Percentiles rank a stretch among this genome's conserved stretches.
Evolutionary conservation across 2,113 vertebrate genomes (phyloP).

Genomic region (Gorilla gorilla): DNA sequence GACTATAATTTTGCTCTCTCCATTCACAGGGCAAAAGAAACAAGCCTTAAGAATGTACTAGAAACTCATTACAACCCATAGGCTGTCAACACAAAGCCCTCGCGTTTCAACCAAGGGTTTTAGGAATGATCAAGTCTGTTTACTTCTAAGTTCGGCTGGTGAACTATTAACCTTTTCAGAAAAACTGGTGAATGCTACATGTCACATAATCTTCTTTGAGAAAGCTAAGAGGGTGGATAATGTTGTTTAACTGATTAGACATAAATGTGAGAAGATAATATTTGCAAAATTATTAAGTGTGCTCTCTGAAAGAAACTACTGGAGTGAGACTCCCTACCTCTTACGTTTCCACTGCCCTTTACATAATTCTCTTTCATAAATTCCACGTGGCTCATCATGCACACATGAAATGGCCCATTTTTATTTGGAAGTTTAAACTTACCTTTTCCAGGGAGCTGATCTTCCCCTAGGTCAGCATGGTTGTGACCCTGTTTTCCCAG

Average conservation of each 20-base stretch:
- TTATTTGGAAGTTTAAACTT: slow-evolving; percentile 18
- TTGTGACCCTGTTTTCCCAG: not conserved
- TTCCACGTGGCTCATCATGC: not conserved
- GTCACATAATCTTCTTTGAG: slow-evolving; percentile 85
- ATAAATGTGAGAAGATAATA: slow-evolving; percentile 62
- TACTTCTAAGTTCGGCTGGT: slow-evolving; percentile 83
- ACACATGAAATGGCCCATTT: not conserved
- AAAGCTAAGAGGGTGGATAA: slow-evolving; percentile 83
- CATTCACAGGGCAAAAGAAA: slow-evolving; percentile 89
- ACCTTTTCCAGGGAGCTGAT: not conserved
- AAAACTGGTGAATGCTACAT: slow-evolving; percentile 86
- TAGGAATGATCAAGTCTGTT: slow-evolving; percentile 85
- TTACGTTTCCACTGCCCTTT: not conserved
- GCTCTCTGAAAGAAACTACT: slow-evolving; percentile 42
- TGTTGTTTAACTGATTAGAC: slow-evolving; percentile 84
- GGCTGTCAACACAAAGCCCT: slow-evolving; percentile 89
- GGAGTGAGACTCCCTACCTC: not conserved
- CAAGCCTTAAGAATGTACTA: slow-evolving; percentile 87
- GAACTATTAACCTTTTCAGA: slow-evolving; percentile 90
- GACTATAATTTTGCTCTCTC: slow-evolving; percentile 90
- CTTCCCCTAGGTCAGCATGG: not conserved
- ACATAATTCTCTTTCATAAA: not conserved
- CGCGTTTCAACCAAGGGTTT: slow-evolving; percentile 85
- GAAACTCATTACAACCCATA: slow-evolving; percentile 89
- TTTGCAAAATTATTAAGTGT: slow-evolving; percentile 56